A percentile compares a stretch with the other conserved stretches of the same genome.
These are phyloP conservation scores for Mythimna impura DNA, from an alignment of 2,888 invertebrate genomes.

Conservation along the genomic window DNA sequence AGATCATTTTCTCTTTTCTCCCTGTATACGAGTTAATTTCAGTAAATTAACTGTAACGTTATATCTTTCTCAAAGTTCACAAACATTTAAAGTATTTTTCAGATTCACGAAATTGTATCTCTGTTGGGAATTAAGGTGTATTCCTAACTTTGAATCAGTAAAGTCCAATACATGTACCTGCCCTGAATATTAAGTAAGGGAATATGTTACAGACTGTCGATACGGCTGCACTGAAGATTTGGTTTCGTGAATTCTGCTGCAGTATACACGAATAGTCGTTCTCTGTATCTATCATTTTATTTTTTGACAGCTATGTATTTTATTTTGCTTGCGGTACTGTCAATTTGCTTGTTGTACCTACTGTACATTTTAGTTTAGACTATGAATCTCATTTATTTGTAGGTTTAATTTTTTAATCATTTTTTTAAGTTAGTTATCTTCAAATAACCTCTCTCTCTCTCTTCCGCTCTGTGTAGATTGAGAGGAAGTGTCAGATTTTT, in stretches of 20 bases:
- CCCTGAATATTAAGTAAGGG: conserved; percentile 41
- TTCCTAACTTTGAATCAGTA: conserved; percentile 13
- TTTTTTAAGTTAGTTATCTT: too few relatives aligned
- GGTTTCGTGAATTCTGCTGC: conserved; percentile 17
- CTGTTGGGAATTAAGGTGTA: conserved; percentile 28
- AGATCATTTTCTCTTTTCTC: neutral
- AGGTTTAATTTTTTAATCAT: too few relatives aligned
- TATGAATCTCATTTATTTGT: too few relatives aligned
- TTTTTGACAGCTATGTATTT: conserved; percentile 5
- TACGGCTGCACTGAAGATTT: conserved; percentile 21
- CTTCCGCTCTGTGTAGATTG: too few relatives aligned
- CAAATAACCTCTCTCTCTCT: too few relatives aligned
- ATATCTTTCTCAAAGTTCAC: conserved; percentile 8
- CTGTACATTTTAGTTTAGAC: too few relatives aligned
- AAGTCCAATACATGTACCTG: conserved; percentile 41
- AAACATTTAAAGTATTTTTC: conserved; percentile 7
- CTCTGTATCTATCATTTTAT: neutral
- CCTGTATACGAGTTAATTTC: neutral
- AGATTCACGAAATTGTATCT: conserved; percentile 36
- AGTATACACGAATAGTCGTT: neutral
- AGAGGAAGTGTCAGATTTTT: too few relatives aligned
- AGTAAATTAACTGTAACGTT: conserved; percentile 19
- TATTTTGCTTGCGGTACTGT: neutral
- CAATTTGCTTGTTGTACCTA: too few relatives aligned
- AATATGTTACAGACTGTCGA: conserved; percentile 27